phyloP scores from a whole-genome alignment of 2,888 invertebrate species.

The Corythucha ciliata region DNA sequence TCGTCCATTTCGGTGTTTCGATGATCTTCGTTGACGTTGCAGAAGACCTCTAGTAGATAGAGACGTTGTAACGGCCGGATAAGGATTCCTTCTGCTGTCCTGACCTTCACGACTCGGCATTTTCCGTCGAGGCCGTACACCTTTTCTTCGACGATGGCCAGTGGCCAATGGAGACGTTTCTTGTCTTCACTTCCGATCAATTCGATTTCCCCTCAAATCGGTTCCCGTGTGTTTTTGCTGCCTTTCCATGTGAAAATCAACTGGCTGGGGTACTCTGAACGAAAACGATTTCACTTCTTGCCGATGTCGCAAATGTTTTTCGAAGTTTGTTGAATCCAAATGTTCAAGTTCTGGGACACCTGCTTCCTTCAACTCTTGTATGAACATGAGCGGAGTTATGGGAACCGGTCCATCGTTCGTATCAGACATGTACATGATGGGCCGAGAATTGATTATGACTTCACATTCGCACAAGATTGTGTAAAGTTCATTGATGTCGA shows the following conservation, averaged over 20 bases:
- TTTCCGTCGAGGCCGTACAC: conserved; percentile 5
- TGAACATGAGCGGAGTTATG: conserved; percentile 37
- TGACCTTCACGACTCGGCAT: conserved; percentile 5
- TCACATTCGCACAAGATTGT: conserved; percentile 27
- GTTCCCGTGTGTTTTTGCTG: too few species aligned
- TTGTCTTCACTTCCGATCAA: conserved; percentile 15
- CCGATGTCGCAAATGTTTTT: not conserved
- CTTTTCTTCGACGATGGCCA: conserved; percentile 16
- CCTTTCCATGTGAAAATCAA: too few species aligned
- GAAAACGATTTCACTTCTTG: conserved; percentile 11
- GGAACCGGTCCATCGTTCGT: conserved; percentile 29
- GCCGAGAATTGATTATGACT: conserved; percentile 12
- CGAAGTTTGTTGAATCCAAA: conserved; percentile 2
- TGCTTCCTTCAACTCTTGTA: conserved; percentile 5
- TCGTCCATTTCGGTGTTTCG: too few species aligned
- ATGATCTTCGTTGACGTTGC: too few species aligned
- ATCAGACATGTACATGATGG: conserved; percentile 13
- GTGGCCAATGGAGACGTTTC: conserved; percentile 19
- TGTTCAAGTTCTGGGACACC: conserved; percentile 19
- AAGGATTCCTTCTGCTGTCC: conserved; percentile 15
- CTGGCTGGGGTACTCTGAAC: conserved; percentile 10
- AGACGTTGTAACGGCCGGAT: conserved; percentile 11
- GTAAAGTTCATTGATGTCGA: conserved; percentile 20
- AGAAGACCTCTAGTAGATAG: conserved; percentile 12
- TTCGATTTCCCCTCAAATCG: conserved; percentile 21